Conservation (phyloP, 2,113 vertebrate genomes). For the Sula dactylatra region DNA sequence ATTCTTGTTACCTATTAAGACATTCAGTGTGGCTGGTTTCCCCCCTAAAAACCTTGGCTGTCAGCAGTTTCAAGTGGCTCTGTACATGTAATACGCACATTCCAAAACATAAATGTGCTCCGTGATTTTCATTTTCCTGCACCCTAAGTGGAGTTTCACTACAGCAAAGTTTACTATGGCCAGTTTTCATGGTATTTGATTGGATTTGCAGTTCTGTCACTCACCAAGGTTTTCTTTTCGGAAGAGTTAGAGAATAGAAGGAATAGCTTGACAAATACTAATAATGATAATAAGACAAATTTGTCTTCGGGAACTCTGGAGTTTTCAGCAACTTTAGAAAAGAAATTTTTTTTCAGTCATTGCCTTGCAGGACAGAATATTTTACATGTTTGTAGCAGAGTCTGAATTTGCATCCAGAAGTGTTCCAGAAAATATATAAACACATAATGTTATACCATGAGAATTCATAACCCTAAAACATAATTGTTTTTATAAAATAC, state of each 20-base stretch:
- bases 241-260: background rate
- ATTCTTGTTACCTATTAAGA: background rate
- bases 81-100: background rate
- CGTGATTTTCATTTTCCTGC: background rate
- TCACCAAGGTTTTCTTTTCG: conserved; percentile 23
- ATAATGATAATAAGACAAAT: background rate
- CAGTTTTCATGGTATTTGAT: background rate
- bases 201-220: conserved; percentile 21
- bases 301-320: background rate
- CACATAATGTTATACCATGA: background rate
- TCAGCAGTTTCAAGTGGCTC: background rate
- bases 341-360: background rate
- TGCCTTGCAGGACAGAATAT: background rate
- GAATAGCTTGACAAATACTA: conserved; percentile 1
- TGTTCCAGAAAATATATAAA: conserved; percentile 22
- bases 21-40: background rate
- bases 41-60: background rate
- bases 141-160: background rate
- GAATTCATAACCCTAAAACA: conserved; percentile 20
- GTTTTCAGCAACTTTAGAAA: conserved; percentile 14
- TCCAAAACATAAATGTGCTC: background rate
- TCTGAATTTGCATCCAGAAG: background rate
- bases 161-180: background rate
- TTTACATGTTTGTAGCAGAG: background rate
- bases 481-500: background rate